These are phyloP conservation scores for Prionailurus bengalensis DNA, from an alignment of 2,113 vertebrate species.

Conservation along the genomic window DNA sequence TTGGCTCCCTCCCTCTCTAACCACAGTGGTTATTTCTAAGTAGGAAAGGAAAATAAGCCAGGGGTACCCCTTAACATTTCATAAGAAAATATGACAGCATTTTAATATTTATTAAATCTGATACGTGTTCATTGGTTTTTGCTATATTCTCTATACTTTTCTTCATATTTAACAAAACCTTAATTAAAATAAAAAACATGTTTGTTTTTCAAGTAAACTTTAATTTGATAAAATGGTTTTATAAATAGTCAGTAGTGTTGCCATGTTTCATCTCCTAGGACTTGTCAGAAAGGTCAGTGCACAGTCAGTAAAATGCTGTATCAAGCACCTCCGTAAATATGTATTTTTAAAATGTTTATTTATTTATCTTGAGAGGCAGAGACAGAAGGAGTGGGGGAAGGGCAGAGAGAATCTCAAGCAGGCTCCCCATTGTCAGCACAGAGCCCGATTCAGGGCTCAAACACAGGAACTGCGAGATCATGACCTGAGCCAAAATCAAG, in stretches of 20 bases:
- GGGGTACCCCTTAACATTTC: background rate
- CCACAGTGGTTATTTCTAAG: conserved; percentile 3
- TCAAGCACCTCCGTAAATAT: background rate
- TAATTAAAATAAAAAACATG: background rate
- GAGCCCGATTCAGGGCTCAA: too few relatives aligned
- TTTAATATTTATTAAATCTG: conserved; percentile 43
- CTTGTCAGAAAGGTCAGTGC: background rate
- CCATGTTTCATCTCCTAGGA: background rate
- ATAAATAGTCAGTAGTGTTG: background rate
- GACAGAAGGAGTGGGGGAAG: too few relatives aligned
- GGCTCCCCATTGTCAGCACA: too few relatives aligned
- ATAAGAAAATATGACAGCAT: background rate
- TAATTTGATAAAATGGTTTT: conserved; percentile 53
- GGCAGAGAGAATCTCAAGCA: too few relatives aligned
- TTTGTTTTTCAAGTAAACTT: conserved; percentile 46
- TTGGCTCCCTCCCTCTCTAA: too few relatives aligned
- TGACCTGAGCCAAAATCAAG: too few relatives aligned
- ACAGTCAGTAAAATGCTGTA: background rate
- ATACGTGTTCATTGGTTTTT: background rate
- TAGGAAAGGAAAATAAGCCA: background rate
- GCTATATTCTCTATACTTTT: background rate
- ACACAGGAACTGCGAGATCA: too few relatives aligned
- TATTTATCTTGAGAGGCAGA: too few relatives aligned
- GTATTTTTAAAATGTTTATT: background rate
- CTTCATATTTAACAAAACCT: background rate